These are phyloP conservation scores for Myiozetetes cayanensis DNA, from an alignment of 2,113 vertebrate species.

Conservation along the genomic window DNA sequence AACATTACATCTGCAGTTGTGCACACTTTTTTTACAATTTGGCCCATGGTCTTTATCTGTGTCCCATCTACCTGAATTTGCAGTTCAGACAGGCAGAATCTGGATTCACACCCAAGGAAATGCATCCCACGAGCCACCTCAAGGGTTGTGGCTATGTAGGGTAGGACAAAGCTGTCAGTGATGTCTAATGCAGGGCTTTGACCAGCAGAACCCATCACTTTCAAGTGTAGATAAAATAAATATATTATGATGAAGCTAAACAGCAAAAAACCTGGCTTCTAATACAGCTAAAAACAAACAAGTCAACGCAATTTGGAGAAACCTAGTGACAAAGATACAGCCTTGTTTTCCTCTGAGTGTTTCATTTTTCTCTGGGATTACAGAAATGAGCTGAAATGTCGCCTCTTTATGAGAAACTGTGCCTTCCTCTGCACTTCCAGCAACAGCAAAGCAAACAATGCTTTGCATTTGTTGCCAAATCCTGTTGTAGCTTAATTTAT, in stretches of 20 bases:
- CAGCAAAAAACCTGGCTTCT: background rate
- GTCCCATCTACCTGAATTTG: background rate
- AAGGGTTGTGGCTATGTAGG: background rate
- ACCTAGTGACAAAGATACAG: background rate
- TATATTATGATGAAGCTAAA: background rate
- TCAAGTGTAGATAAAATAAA: background rate
- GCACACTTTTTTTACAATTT: background rate
- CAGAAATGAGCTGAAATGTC: background rate
- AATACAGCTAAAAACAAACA: background rate
- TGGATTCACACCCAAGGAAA: background rate
- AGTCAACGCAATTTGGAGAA: background rate
- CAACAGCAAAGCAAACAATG: background rate
- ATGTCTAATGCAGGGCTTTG: background rate
- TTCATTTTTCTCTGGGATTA: background rate
- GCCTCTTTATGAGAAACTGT: background rate
- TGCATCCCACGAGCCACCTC: background rate
- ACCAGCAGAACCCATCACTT: background rate
- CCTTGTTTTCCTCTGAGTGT: background rate
- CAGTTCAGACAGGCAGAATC: background rate
- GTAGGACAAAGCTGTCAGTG: background rate
- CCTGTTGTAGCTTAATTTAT: background rate
- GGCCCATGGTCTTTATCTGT: background rate
- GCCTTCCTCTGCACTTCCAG: constrained; percentile 2
- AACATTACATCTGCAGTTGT: background rate
- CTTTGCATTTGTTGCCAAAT: background rate